Conservation (phyloP, 2,113 vertebrate genomes). For the Propithecus coquereli region DNA sequence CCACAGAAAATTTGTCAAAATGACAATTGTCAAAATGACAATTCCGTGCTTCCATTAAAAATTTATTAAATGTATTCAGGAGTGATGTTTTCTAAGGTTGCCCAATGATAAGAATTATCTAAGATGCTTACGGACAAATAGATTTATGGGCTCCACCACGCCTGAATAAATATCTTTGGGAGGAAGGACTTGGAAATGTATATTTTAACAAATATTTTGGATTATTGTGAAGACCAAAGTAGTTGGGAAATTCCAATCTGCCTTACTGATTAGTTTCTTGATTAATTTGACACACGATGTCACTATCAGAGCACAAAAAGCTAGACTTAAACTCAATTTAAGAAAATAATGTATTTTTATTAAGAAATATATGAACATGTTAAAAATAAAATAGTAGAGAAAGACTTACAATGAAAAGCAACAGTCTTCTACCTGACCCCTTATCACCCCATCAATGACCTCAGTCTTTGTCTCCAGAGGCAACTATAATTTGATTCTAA, state of each 20-base stretch:
- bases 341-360: neutral
- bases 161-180: neutral
- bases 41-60: neutral
- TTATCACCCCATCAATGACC: too few relatives aligned
- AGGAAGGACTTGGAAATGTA: neutral
- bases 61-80: neutral
- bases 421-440: neutral
- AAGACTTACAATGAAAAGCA: neutral
- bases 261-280: neutral
- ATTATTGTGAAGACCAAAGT: neutral
- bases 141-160: neutral
- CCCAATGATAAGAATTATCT: neutral
- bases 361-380: too few relatives aligned
- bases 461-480: neutral
- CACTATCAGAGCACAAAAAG: slow-evolving; percentile 47
- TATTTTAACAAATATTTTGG: neutral
- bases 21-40: neutral
- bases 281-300: neutral
- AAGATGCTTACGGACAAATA: neutral
- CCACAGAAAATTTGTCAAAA: neutral
- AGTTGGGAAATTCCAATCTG: neutral
- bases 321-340: neutral
- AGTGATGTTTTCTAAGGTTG: neutral
- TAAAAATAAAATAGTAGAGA: neutral
- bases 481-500: neutral